Evolutionary conservation across 92 coral and sea anemone genomes (phyloP).

Genomic region (Chrysogorgia sp.): DNA sequence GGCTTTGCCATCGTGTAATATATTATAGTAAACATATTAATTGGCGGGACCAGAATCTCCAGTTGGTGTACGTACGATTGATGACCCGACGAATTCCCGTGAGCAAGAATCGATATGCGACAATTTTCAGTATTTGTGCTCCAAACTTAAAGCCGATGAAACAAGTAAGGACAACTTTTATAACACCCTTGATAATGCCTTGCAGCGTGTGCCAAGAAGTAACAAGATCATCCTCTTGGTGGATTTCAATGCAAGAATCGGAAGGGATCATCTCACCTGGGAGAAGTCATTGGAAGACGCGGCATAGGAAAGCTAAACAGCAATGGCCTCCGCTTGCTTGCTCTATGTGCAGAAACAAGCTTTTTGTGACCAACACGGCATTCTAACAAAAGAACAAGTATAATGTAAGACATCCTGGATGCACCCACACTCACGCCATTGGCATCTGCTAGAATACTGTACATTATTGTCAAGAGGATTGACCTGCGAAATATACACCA

Average conservation of each 20-base stretch:
- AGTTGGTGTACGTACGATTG: constrained; percentile 45
- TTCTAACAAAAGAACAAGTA: constrained; percentile 47
- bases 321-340: constrained; percentile 27
- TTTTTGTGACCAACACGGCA: constrained; percentile 35
- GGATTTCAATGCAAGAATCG: constrained; percentile 51
- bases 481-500: constrained; percentile 35
- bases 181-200: constrained; percentile 2
- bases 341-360: too few species aligned
- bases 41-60: constrained; percentile 13
- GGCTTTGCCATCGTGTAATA: constrained; percentile 31
- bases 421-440: constrained; percentile 60
- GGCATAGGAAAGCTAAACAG: constrained; percentile 38
- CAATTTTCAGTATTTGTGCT: constrained; percentile 41
- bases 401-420: background rate
- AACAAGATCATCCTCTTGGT: constrained; percentile 36
- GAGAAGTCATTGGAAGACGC: constrained; percentile 37
- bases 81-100: constrained; percentile 44
- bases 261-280: background rate
- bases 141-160: constrained; percentile 21
- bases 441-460: constrained; percentile 53
- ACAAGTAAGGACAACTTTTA: constrained; percentile 45
- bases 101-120: constrained; percentile 8
- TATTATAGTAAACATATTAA: too few species aligned
- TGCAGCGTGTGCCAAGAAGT: constrained; percentile 1
- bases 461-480: constrained; percentile 13